Conservation (phyloP, 2,797 vertebrate species). For the Eulemur rubriventer region DNA sequence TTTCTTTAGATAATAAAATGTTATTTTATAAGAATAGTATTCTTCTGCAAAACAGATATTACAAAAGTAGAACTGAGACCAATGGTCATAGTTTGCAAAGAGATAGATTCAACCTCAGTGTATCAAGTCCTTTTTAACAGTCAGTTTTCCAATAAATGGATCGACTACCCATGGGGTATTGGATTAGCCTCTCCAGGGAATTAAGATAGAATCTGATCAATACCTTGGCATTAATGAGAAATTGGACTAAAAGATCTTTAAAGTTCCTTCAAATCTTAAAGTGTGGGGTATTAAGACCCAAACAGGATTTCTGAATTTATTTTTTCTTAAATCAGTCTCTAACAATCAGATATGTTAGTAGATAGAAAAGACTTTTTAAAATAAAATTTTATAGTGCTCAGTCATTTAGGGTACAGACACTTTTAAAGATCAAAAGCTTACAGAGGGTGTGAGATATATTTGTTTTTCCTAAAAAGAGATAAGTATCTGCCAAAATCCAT, state of each 20-base stretch:
- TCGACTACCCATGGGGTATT: neutral
- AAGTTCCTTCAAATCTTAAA: neutral
- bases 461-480: neutral
- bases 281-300: neutral
- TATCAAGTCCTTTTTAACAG: slow-evolving; percentile 32
- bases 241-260: slow-evolving; percentile 13
- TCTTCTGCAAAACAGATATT: slow-evolving; percentile 12
- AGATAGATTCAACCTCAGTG: neutral
- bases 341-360: slow-evolving; percentile 32
- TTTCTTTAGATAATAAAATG: slow-evolving; percentile 7
- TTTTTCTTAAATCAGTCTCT: slow-evolving; percentile 17
- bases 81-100: slow-evolving; percentile 12
- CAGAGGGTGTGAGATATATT: neutral
- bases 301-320: neutral
- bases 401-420: neutral
- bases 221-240: slow-evolving; percentile 45
- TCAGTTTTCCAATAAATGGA: slow-evolving; percentile 33
- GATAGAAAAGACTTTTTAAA: neutral
- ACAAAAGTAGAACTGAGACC: neutral
- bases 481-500: neutral
- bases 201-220: slow-evolving; percentile 9
- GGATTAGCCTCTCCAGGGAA: neutral
- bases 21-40: neutral
- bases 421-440: slow-evolving; percentile 13
- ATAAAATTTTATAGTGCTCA: neutral